These are phyloP conservation scores for Pandion haliaetus DNA, from an alignment of 2,113 vertebrate species.

Conservation along the genomic window DNA sequence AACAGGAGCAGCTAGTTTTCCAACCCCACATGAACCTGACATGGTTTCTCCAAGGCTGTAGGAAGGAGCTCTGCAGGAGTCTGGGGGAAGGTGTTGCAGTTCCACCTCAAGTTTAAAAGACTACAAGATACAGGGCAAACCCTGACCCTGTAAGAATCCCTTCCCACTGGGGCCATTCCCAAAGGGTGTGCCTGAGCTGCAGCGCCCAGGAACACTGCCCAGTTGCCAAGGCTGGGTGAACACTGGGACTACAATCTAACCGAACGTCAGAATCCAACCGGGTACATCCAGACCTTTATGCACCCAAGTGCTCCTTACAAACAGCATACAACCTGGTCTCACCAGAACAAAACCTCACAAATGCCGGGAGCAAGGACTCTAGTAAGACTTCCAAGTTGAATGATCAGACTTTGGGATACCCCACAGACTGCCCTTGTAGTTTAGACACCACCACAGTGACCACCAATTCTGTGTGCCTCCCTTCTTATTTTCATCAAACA, in stretches of 20 bases:
- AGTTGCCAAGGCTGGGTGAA: background rate
- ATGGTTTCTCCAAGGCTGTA: background rate
- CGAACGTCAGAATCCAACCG: fast-evolving
- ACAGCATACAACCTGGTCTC: background rate
- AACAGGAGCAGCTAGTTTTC: background rate
- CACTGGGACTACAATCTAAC: fast-evolving
- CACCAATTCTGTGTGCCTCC: background rate
- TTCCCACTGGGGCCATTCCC: background rate
- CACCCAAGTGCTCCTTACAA: background rate
- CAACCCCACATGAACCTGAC: background rate
- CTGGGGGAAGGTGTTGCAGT: background rate
- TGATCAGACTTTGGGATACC: background rate
- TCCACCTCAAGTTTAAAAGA: background rate
- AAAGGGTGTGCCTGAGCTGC: background rate
- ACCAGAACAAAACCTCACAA: background rate
- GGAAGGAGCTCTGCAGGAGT: background rate
- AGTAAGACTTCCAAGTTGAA: background rate
- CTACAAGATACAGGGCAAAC: background rate
- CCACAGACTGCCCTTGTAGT: background rate
- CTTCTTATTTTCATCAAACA: background rate
- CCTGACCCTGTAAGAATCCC: background rate
- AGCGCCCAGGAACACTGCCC: background rate
- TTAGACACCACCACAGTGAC: background rate
- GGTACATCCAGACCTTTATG: background rate
- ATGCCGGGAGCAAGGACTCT: background rate